Evolutionary conservation across 1,140 invertebrate genomes (phyloP), one percentile per base, ranked within the genome.

Genomic region (Monomorium pharaonis): DNA sequence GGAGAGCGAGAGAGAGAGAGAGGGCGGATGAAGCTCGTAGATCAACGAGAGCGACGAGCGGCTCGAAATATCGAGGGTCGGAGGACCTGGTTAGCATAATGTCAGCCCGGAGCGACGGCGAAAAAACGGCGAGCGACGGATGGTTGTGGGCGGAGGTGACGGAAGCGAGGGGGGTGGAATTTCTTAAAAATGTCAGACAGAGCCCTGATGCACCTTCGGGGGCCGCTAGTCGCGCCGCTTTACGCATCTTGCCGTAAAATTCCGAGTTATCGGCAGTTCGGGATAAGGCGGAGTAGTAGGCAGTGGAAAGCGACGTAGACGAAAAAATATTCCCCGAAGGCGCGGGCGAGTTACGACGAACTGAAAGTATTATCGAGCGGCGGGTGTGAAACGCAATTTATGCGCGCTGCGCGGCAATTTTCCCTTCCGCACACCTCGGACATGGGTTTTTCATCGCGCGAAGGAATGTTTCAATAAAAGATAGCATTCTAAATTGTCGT

Each of bases 121-220:
- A 84, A 90, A 76, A 86, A 90, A 86, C 72, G 77, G 14, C 30
- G 33, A 54, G 44, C 30, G 78, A 60, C 47, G 65, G 49, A 58
- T 44, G 33, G 49, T 7, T 49, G 33, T 30, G 54, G 44, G 16
- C 12, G 37, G 49, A 16, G 18, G 30, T 18, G 60, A 9, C 14
- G 30, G 63, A 81, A 86, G 87, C 87, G 88, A 88, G 89, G 89
- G 89, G 88, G 88, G 90, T 76, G 89, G 92, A 93, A 93, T 93
- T 94, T 93, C 92, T 94, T 92, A 92, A 94, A 94, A 94, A 93
- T 92, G 93, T 94, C 93, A 93, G 91, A 91, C 89, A 88, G 89
- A 62, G 85, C 62, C 44, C 58, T 70, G 75, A 18, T 62, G 44
- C 63, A 80, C 42, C 56, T 67, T 24, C 49, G 58, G 67, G 47